A percentile compares a stretch with the other conserved stretches of the same genome.
phyloP scores from a whole-genome alignment of 2,113 vertebrate genomes.

The Anser brachyrhynchus region DNA sequence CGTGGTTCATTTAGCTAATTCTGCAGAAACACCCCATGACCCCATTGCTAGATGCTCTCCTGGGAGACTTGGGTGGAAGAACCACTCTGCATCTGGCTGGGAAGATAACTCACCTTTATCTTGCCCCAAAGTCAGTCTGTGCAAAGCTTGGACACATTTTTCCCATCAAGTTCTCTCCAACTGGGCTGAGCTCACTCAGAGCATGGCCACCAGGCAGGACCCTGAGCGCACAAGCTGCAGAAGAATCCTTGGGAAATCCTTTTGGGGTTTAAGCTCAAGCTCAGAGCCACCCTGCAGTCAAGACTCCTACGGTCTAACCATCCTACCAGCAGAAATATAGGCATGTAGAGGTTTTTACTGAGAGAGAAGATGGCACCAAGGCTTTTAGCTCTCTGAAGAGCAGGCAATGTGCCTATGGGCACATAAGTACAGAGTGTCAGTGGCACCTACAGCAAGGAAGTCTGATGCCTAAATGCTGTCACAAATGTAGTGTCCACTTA shows the following conservation, averaged over 20 bases:
- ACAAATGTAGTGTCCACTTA: not conserved
- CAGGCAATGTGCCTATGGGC: not conserved
- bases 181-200: not conserved
- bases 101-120: not conserved
- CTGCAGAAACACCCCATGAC: not conserved
- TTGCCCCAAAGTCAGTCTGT: not conserved
- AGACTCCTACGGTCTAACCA: not conserved
- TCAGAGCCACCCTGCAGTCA: accelerated
- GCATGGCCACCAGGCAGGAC: not conserved
- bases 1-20: not conserved
- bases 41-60: not conserved
- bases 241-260: not conserved
- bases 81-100: not conserved
- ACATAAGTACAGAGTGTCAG: not conserved
- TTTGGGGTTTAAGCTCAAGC: not conserved
- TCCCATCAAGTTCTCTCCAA: not conserved
- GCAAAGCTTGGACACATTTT: not conserved
- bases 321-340: not conserved
- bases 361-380: not conserved
- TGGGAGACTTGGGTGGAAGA: not conserved
- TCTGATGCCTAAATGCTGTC: not conserved
- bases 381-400: not conserved
- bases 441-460: not conserved
- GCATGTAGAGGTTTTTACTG: not conserved
- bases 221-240: too few relatives aligned